Evolutionary conservation across 2,113 vertebrate species (phyloP), one percentile per base, ranked within the genome.

Genomic region (Phyllostomus discolor): DNA sequence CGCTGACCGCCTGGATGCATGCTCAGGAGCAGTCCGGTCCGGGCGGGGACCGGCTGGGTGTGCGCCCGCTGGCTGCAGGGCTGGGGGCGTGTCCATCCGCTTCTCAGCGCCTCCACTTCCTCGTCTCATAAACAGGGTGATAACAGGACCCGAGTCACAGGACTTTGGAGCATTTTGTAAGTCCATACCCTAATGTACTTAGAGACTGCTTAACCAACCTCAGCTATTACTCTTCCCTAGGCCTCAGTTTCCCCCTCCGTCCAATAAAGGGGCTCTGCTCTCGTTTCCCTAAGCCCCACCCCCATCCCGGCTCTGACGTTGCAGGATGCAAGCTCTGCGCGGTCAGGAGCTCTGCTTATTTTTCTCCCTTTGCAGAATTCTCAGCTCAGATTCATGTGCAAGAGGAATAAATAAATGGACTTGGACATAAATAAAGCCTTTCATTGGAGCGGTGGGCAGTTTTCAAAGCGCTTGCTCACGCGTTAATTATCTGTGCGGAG

Each of bases 1-100:
- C 67, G n/a, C 62, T 10, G 10, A 5, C 7, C 10, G 19, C 0
- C 5, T 0, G 11, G 26, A 7, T 5, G 2, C 0, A 1, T 15
- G 17, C 66, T 54, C 66, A 2, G 9, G 52, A 57, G 28, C 15
- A 69, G 43, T 12, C 46, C 59, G 4, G 8, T 10, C 33, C 0
- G 10, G 16, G 2, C 22, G 22, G 19, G 46, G 16, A 19, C 35
- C 67, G 10, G 26, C 35, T 33, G 31, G 41, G 33, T 75, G 48
- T 72, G 64, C 15, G 46, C 43, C 59, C 11, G 0, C 50, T 41
- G 24, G 54, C 62, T 67, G 22, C 1, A 3, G 4, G 64, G 26
- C 24, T 38, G 4, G 15, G 41, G 26, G 33, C 17, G 41, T 75
- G 33, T 19, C 46, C n/a, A 10, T 7, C 8, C 10, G 0, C 43